phyloP scores from a whole-genome alignment of 2,888 invertebrate genomes.

The Elysia crispata region DNA sequence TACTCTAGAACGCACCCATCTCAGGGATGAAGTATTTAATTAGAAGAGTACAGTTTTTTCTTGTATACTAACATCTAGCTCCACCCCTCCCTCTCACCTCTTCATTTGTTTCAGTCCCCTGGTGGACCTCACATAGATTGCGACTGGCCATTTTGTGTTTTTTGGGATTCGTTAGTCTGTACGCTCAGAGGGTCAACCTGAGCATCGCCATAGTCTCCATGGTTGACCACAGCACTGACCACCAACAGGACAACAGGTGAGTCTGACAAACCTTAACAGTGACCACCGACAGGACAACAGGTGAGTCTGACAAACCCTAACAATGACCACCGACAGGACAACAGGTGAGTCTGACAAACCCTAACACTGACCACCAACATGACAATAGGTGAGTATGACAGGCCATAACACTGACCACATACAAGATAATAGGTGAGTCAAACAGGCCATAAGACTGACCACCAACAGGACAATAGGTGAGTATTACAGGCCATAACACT shows the following conservation, averaged over 20 bases:
- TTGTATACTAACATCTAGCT: too few species aligned
- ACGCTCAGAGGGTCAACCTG: slow-evolving; percentile 81
- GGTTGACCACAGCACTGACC: slow-evolving; percentile 74
- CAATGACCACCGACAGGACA: too few species aligned
- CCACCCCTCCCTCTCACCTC: background rate
- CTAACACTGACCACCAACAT: too few species aligned
- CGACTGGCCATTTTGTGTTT: slow-evolving; percentile 72
- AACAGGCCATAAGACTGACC: too few species aligned
- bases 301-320: too few species aligned
- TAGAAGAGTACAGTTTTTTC: background rate
- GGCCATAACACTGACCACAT: too few species aligned
- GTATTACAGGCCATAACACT: too few species aligned
- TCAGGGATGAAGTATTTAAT: background rate
- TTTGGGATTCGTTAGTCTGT: slow-evolving; percentile 82
- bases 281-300: too few species aligned
- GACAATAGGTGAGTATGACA: too few species aligned
- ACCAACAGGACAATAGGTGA: too few species aligned
- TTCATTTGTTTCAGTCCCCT: slow-evolving; percentile 59
- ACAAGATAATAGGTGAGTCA: background rate
- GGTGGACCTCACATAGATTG: slow-evolving; percentile 72
- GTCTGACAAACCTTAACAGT: too few species aligned
- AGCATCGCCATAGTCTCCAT: slow-evolving; percentile 80
- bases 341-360: background rate
- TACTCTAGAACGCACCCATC: too few species aligned
- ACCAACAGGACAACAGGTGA: background rate